These are phyloP conservation scores for Masnerella sp. DNA, from an alignment of 2,888 invertebrate species.

Conservation along the genomic window DNA sequence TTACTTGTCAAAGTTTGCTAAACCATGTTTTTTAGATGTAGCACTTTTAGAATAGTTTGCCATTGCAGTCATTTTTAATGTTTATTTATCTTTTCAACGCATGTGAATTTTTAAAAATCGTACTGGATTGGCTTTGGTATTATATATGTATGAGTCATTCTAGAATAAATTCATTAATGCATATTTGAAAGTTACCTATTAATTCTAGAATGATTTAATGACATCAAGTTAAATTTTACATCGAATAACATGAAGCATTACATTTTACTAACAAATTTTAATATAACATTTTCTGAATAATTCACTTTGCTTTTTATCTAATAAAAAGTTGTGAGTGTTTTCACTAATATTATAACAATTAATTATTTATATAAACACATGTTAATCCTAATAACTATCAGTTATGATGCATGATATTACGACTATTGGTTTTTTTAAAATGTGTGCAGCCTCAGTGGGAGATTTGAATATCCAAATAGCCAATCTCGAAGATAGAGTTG, in stretches of 20 bases:
- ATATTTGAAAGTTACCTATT: too few relatives aligned
- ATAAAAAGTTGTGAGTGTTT: too few relatives aligned
- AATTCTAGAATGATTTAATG: slow-evolving; percentile 17
- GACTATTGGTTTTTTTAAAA: slow-evolving; percentile 68
- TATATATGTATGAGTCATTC: slow-evolving; percentile 22
- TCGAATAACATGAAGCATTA: too few relatives aligned
- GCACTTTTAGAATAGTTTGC: slow-evolving; percentile 53
- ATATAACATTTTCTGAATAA: too few relatives aligned
- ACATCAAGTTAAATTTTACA: too few relatives aligned
- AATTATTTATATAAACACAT: neutral
- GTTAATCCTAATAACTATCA: neutral
- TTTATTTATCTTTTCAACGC: slow-evolving; percentile 25
- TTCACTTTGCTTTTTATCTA: too few relatives aligned
- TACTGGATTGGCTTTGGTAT: slow-evolving; percentile 38
- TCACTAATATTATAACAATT: slow-evolving; percentile 1
- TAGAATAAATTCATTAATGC: slow-evolving; percentile 1
- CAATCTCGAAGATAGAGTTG: slow-evolving; percentile 74
- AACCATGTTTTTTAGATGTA: slow-evolving; percentile 69
- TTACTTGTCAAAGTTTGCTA: slow-evolving; percentile 77
- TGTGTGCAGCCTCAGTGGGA: slow-evolving; percentile 74
- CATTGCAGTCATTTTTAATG: slow-evolving; percentile 14
- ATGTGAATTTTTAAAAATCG: slow-evolving; percentile 41
- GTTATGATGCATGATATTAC: slow-evolving; percentile 40
- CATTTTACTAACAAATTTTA: too few relatives aligned
- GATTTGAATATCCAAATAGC: slow-evolving; percentile 73